A percentile compares a stretch with the other conserved stretches of the same genome.
Conservation (phyloP, 2,113 vertebrate genomes). For the Elephantulus edwardii region DNA sequence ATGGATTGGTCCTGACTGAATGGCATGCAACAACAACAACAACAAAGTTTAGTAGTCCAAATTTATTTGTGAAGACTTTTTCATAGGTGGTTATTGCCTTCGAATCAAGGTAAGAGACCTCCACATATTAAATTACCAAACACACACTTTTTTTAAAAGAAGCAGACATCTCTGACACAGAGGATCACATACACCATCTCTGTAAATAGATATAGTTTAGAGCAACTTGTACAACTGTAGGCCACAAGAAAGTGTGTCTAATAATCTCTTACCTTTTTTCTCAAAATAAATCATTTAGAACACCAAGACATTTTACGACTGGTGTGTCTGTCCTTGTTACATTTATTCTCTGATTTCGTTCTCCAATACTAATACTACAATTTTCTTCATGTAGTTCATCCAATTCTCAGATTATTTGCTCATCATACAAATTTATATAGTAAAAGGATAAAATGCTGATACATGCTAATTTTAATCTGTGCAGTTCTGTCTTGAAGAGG, state of each 20-base stretch:
- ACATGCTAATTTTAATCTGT: no score
- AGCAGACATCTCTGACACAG: neutral
- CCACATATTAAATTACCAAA: neutral
- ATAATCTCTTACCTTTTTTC: neutral
- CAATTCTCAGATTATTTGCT: no score
- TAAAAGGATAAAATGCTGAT: no score
- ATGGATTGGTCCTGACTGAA: no score
- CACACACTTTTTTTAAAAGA: neutral
- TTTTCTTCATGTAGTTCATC: no score
- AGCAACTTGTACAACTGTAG: neutral
- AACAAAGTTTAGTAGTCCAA: rapidly evolving
- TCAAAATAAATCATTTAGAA: neutral
- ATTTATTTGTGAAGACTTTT: neutral
- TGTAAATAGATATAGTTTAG: no score
- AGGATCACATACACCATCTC: neutral
- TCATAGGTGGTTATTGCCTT: neutral
- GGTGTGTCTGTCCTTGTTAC: neutral
- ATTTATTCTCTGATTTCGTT: no score
- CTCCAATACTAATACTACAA: no score
- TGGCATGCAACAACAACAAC: no score
- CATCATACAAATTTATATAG: no score
- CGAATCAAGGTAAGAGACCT: neutral
- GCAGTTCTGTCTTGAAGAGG: no score
- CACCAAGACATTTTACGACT: no score
- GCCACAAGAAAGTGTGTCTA: neutral